Evolutionary conservation across 1,140 invertebrate species (phyloP).

Genomic region (Sycobia sp.): DNA sequence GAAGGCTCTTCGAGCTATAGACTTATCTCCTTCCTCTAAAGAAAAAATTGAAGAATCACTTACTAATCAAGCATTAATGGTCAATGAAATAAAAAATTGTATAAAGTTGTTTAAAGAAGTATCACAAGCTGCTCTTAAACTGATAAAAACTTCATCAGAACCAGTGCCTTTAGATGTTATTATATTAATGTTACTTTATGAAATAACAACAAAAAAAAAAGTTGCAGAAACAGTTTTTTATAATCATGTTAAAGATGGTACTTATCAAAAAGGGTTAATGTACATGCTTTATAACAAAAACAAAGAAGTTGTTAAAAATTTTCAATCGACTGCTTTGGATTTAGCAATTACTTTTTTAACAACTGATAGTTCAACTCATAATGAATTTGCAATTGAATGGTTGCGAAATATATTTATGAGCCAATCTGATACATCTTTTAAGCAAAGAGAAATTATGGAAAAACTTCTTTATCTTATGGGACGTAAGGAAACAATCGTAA

Average conservation of each 20-base stretch:
- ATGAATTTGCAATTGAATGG: slow-evolving; percentile 55
- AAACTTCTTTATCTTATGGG: slow-evolving; percentile 52
- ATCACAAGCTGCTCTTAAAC: slow-evolving; percentile 38
- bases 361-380: slow-evolving; percentile 43
- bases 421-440: slow-evolving; percentile 45
- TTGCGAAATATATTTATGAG: slow-evolving; percentile 50
- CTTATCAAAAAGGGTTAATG: slow-evolving; percentile 48
- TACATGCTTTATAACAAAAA: slow-evolving; percentile 44
- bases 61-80: slow-evolving; percentile 47
- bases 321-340: slow-evolving; percentile 46
- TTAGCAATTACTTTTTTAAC: slow-evolving; percentile 51
- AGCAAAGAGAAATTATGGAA: slow-evolving; percentile 54
- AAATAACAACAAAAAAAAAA: slow-evolving; percentile 44
- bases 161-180: slow-evolving; percentile 53
- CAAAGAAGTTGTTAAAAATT: slow-evolving; percentile 46
- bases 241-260: slow-evolving; percentile 50
- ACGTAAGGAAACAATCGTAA: slow-evolving; percentile 50
- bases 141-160: slow-evolving; percentile 44
- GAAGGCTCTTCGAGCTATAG: slow-evolving; percentile 43
- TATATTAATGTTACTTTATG: slow-evolving; percentile 45
- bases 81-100: slow-evolving; percentile 48
- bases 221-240: slow-evolving; percentile 44
- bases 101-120: slow-evolving; percentile 47
- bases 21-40: slow-evolving; percentile 48
- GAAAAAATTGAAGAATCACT: slow-evolving; percentile 48